A percentile compares a stretch with the other conserved stretches of the same genome.
Evolutionary conservation across 2,888 invertebrate genomes (phyloP).

Genomic region (Colostygia pectinataria): DNA sequence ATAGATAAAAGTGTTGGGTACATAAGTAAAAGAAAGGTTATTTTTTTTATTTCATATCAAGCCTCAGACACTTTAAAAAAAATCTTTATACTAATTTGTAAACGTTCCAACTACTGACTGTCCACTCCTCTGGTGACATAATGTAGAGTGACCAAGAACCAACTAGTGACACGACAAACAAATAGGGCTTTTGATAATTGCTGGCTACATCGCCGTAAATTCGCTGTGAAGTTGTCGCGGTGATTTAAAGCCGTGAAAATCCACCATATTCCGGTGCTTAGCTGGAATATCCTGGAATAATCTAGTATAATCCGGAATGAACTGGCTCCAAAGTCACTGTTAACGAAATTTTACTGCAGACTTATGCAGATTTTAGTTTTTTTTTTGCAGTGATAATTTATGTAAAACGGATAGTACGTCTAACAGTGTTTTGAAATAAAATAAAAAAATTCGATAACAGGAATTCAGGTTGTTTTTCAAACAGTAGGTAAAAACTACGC

Average conservation of each 20-base stretch:
- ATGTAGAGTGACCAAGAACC: neutral
- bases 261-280: conserved; percentile 49
- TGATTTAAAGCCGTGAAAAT: conserved; percentile 47
- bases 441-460: too few species aligned
- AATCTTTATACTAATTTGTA: too few species aligned
- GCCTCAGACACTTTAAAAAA: too few species aligned
- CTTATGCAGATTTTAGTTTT: conserved; percentile 20
- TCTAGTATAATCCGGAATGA: conserved; percentile 35
- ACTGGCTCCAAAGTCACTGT: conserved; percentile 40
- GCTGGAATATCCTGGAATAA: conserved; percentile 49
- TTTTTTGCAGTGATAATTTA: conserved; percentile 6
- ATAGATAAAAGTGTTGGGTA: too few species aligned
- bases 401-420: neutral
- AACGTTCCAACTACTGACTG: too few species aligned
- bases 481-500: too few species aligned
- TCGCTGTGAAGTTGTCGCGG: conserved; percentile 41
- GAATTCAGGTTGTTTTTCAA: too few species aligned
- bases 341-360: conserved; percentile 46
- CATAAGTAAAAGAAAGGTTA: too few species aligned
- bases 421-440: too few species aligned
- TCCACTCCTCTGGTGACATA: too few species aligned
- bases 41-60: too few species aligned
- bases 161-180: too few species aligned
- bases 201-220: conserved; percentile 30
- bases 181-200: conserved; percentile 3